These are phyloP conservation scores for Sebastolobus altivelis DNA, from an alignment of 2,797 vertebrate species.

Conservation along the genomic window DNA sequence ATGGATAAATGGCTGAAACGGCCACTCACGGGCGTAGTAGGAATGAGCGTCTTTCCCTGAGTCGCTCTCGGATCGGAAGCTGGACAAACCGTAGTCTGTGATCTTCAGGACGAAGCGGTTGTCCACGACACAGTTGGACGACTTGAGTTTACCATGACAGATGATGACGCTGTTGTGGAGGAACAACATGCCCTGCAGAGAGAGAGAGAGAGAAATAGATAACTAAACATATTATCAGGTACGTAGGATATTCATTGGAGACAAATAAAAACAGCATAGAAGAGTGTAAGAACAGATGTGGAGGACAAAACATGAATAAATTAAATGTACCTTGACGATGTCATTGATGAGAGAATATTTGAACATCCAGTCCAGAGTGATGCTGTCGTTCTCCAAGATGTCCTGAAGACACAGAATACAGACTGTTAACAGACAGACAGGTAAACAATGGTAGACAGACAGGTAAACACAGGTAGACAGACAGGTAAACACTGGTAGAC, in stretches of 20 bases:
- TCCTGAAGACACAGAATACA: not conserved
- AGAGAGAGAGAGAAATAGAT: not conserved
- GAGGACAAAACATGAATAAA: not conserved
- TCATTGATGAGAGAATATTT: constrained; percentile 93
- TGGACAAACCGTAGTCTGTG: constrained; percentile 94
- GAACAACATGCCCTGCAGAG: constrained; percentile 91
- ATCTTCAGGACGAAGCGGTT: constrained; percentile 97
- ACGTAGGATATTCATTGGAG: not conserved
- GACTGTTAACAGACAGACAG: not conserved
- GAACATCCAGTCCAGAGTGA: constrained; percentile 97
- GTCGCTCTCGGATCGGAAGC: constrained; percentile 82
- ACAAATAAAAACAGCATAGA: not conserved
- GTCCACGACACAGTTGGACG: constrained; percentile 96
- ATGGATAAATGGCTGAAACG: fast-evolving
- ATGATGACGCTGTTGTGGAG: constrained; percentile 92
- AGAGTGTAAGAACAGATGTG: not conserved
- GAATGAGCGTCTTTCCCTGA: constrained; percentile 83
- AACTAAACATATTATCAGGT: not conserved
- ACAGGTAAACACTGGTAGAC: not conserved
- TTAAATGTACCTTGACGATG: constrained; percentile 79
- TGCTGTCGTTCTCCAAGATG: constrained; percentile 91
- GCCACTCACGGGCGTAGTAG: constrained; percentile 91
- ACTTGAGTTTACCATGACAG: constrained; percentile 95
- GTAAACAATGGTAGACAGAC: not conserved
- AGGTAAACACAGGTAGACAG: not conserved